Base-by-base conservation (phyloP, 2,797 vertebrate species). In the Enoplosus armatus region DNA sequence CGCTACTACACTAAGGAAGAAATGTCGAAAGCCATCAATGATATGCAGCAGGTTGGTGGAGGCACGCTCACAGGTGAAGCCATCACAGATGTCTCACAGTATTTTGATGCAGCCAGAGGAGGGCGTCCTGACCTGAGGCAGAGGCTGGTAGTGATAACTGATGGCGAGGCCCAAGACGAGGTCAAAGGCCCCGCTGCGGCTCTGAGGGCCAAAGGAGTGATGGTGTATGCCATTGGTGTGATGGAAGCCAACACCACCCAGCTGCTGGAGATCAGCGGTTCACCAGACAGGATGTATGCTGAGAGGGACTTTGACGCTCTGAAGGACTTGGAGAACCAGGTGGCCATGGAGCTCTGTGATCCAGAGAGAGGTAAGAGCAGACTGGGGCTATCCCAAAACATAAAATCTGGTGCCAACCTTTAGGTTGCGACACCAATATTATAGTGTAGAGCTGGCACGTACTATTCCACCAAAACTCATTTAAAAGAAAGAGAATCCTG, bases 111-210 rank as follows among this genome's bases (percentile, higher is more conserved):
- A 27, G 0, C 35, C 11, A 4, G 16, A 9, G 92, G 94, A 69
- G 92, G 94, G 6, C 79, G 96, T 29, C 81, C 93, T 0, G 26
- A 61, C 0, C 75, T 95, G 55, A 94, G 85, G 22, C 95, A 96
- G 88, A 91, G 95, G 63, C 88, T 98, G 33, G 89, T 98, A 15
- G 84, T 97, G 37, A 92, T 98, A 54, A 97, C 97, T 0, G 97
- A 97, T 2, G 97, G 96, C 0, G 89, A 85, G 60, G 91, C 97
- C 6, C 86, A 96, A 2, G 97, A 98, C 71, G 54, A 82, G 0
- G 96, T 97, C 10, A 79, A 41, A 56, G 4, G 0, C 1, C 93
- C 96, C 0, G 96, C 97, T 0, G 37, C 59, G 2, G 75, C 29
- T 1, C 89, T 98, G 24, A 95, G 96, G 66, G 75, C 87, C 6